phyloP scores from a whole-genome alignment of 2,113 vertebrate genomes.

The Tachuris rubrigastra region DNA sequence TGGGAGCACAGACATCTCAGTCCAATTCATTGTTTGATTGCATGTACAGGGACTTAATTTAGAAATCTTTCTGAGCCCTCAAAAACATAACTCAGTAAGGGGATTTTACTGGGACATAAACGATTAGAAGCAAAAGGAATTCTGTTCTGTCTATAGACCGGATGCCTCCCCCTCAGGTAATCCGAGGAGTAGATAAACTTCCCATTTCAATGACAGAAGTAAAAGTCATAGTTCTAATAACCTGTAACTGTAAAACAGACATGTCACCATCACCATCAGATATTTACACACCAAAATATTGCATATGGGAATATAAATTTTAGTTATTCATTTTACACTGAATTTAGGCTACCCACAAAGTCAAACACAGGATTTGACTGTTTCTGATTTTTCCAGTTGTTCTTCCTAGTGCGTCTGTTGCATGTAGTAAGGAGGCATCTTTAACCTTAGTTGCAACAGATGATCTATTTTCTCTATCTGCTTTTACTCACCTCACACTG shows the following conservation, averaged over 20 bases:
- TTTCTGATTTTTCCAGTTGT: background rate
- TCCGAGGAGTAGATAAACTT: background rate
- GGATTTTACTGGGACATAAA: background rate
- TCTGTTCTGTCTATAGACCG: constrained; percentile 7
- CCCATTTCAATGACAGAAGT: background rate
- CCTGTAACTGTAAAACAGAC: background rate
- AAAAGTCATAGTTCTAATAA: background rate
- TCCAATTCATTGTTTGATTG: background rate
- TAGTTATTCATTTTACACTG: background rate
- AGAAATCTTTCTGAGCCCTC: constrained; percentile 20
- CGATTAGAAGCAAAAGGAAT: background rate
- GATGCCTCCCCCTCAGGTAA: background rate
- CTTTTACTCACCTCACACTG: background rate
- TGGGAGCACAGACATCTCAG: background rate
- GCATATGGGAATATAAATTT: background rate
- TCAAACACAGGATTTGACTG: background rate
- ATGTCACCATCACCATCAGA: background rate
- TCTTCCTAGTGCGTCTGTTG: background rate
- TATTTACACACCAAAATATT: background rate
- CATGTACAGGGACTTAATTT: background rate
- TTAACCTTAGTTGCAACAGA: background rate
- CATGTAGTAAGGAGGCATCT: background rate
- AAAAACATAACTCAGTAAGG: background rate
- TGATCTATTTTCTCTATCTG: background rate
- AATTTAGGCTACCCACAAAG: background rate